Evolutionary conservation across 2,888 invertebrate species (phyloP), one percentile per base, ranked within the genome.

Genomic region (Metalampra italica): DNA sequence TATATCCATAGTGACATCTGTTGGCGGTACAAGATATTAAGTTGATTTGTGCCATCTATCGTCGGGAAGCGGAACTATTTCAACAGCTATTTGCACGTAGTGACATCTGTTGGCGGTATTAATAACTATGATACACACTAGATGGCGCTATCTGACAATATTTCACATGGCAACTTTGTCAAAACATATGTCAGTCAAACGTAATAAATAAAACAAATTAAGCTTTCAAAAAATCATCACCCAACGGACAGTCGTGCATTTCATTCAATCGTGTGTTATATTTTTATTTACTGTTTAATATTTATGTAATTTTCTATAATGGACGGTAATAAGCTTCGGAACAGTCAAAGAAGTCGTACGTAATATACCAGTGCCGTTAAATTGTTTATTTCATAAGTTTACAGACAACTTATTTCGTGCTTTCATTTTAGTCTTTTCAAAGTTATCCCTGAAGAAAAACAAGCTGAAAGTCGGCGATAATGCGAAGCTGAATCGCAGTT

Each of bases 381-480:
- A 22, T 22, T 22, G 2, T 22, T 22, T 22, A 22, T 22, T 22
- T 22, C 22, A 22, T n/a, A n/a, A n/a, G n/a, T 3, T 22, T 22
- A 22, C 22, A 22, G 22, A 22, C 22, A 5, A 22, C 22, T 22
- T 7, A 15, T 14, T 12, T 4, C 9, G 12, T 11, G 7, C 9
- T 38, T 45, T 45, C 30, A 22, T 77, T 78, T 47, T 64, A 89
- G 89, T 78, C 9, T 82, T 78, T 63, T 47, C 69, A 13, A 82
- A 82, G 59, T 66, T 89, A 34, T 81, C 86, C 5, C 48, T 88
- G 47, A 88, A 81, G 72, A 89, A 85, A 72, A 82, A 78, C 43
- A 74, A 60, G 40, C 22, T 55, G n/a, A 74, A 73, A 59, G 46
- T 54, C 7, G 62, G 63, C 29, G 60, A 71, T 43, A 69, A 73